These are phyloP conservation scores for Falco berigora DNA, from an alignment of 2,797 vertebrate genomes.

Conservation along the genomic window DNA sequence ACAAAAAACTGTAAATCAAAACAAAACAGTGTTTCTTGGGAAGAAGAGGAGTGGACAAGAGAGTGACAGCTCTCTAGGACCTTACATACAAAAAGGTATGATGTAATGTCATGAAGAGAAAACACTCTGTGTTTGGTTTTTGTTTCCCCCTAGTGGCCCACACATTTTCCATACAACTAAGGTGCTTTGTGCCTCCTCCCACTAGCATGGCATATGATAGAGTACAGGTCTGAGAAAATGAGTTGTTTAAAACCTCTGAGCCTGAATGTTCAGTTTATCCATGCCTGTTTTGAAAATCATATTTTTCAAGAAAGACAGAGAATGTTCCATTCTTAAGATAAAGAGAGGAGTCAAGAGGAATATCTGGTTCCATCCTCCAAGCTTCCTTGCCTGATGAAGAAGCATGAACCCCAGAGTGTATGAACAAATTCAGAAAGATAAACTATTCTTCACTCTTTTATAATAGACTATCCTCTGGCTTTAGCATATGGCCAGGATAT, in stretches of 20 bases:
- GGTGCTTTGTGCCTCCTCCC: not conserved
- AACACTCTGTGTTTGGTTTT: not conserved
- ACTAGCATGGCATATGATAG: not conserved
- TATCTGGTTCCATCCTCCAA: not conserved
- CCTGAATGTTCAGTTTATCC: not conserved
- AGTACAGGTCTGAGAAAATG: not conserved
- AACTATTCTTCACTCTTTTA: conserved; percentile 18
- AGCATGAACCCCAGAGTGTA: not conserved
- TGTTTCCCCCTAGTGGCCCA: not conserved
- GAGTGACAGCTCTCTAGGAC: not conserved
- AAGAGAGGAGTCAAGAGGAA: not conserved
- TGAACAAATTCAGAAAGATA: not conserved
- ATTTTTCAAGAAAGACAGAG: not conserved
- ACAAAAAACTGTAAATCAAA: not conserved
- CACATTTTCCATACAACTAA: not conserved
- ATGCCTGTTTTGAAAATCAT: not conserved
- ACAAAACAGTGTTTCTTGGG: not conserved
- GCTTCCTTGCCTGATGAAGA: not conserved
- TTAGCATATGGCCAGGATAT: conserved; percentile 64
- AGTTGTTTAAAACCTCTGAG: not conserved
- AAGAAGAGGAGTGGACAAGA: not conserved
- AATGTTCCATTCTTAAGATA: not conserved
- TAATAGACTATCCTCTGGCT: conserved; percentile 50
- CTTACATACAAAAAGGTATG: not conserved
- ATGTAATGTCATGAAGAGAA: not conserved